These are phyloP conservation scores for Bryconaethiops microstoma DNA, from an alignment of 2,797 vertebrate genomes.

Conservation along the genomic window DNA sequence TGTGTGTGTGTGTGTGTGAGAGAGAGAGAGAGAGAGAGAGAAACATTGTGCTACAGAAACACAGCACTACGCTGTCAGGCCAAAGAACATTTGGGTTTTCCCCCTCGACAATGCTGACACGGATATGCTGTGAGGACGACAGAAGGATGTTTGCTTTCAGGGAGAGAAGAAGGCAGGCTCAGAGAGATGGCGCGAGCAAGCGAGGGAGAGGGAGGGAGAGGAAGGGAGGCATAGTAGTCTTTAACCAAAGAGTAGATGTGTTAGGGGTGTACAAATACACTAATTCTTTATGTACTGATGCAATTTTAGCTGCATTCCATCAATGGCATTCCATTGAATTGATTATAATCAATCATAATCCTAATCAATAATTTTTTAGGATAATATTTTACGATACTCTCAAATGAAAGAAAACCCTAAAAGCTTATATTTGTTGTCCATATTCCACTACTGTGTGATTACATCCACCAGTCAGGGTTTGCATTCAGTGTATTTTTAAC, in stretches of 20 bases:
- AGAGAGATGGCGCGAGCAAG: background rate
- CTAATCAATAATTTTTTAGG: too few relatives aligned
- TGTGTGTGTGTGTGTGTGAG: slow-evolving; percentile 6
- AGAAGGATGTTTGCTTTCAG: slow-evolving; percentile 48
- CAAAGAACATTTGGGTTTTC: slow-evolving; percentile 61
- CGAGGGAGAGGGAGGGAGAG: slow-evolving; percentile 4
- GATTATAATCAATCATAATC: too few relatives aligned
- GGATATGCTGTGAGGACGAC: slow-evolving; percentile 52
- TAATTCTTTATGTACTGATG: background rate
- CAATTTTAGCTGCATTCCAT: background rate
- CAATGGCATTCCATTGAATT: too few relatives aligned
- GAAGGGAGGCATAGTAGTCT: slow-evolving; percentile 6
- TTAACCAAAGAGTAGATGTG: background rate
- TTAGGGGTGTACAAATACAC: background rate
- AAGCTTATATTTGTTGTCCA: too few relatives aligned
- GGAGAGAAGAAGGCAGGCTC: slow-evolving; percentile 32
- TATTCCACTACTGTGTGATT: too few relatives aligned
- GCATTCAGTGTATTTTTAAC: too few relatives aligned
- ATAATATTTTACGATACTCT: too few relatives aligned
- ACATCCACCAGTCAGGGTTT: too few relatives aligned
- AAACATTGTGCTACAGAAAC: slow-evolving; percentile 34
- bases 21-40: background rate
- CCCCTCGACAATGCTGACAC: slow-evolving; percentile 57
- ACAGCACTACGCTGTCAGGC: slow-evolving; percentile 49
- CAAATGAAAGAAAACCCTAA: too few relatives aligned